Percentiles rank a stretch among this genome's conserved stretches.
Evolutionary conservation across 2,888 invertebrate species (phyloP).

Genomic region (Syrista parreyssii): DNA sequence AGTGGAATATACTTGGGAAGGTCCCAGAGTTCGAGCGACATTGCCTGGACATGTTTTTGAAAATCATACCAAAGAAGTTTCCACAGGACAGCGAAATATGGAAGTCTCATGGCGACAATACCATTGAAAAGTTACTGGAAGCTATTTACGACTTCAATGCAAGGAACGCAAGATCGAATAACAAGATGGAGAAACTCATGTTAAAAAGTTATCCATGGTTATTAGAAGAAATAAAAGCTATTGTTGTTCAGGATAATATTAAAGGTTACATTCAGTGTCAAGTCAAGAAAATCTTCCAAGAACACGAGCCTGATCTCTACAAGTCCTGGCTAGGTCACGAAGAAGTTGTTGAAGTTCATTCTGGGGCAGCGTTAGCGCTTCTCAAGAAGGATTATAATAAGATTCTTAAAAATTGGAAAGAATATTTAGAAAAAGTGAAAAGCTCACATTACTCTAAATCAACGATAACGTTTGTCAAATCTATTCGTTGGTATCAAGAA

Average conservation of each 20-base stretch:
- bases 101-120: not conserved
- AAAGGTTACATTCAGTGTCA: not conserved
- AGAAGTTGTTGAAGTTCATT: constrained; percentile 1
- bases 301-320: constrained; percentile 33
- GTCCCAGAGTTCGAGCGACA: constrained; percentile 40
- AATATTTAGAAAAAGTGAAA: constrained; percentile 26
- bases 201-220: constrained; percentile 48
- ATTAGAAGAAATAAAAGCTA: constrained; percentile 18
- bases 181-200: constrained; percentile 17
- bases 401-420: constrained; percentile 30
- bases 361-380: constrained; percentile 1
- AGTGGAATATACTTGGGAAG: constrained; percentile 36
- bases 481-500: constrained; percentile 49
- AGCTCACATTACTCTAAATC: not conserved
- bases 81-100: constrained; percentile 20
- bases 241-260: constrained; percentile 3
- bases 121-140: constrained; percentile 18
- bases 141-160: constrained; percentile 44
- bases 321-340: constrained; percentile 10
- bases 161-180: not conserved
- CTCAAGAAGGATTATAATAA: constrained; percentile 22
- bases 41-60: constrained; percentile 41
- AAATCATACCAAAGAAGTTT: constrained; percentile 16
- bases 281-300: not conserved
- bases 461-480: constrained; percentile 35